Base-by-base conservation (phyloP, 1,140 invertebrate species). In the Drosophila repletoides region DNA sequence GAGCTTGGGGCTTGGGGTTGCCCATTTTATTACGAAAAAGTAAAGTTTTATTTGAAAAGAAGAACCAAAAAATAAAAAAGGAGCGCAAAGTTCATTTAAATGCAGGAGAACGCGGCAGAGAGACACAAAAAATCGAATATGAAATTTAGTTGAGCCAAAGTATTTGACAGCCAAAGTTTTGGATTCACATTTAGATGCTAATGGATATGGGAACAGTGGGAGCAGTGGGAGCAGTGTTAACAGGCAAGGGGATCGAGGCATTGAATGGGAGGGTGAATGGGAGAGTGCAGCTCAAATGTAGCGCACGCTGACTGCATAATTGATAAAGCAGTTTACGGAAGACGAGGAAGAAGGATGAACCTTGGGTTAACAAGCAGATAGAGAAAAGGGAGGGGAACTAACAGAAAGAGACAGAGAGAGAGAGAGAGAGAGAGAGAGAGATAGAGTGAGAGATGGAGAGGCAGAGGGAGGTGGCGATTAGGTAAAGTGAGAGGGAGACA, bases 181-280 rank as follows among this genome's bases (percentile, higher is more conserved):
- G 65, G 73, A 56, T 81, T 68, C 75, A 75, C 76, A 83, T 81
- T 81, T 72, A 72, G 76, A 81, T 81, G 76, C 77, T 81, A 83
- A 84, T 84, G 64, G 65, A 53, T 24, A 24, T 43, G 45, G 34
- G 45, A 46, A 60, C 63, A 59, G 34, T 40, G 29, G 22, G 10
- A 12, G 9, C 7, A 5, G 15, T 21, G 22, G 14, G 7, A 21
- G 14, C 9, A 2, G 17, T 15, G 26, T 19, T 4, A 1, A 5
- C 6, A 26, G 21, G 12, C 7, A 24, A 21, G 36, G 31, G 12
- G 58, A 17, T 10, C 7, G 4, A 6, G 53, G n/a, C n/a, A n/a
- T n/a, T n/a, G 22, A 24, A 17, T 26, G 2, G 22, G 1, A 10
- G 36, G 3, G 5, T 2, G 10, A n/a, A n/a, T n/a, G 14, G 33